Evolutionary conservation across 2,888 invertebrate species (phyloP), one percentile per base, ranked within the genome.

Genomic region (Drosophila mayaguana): DNA sequence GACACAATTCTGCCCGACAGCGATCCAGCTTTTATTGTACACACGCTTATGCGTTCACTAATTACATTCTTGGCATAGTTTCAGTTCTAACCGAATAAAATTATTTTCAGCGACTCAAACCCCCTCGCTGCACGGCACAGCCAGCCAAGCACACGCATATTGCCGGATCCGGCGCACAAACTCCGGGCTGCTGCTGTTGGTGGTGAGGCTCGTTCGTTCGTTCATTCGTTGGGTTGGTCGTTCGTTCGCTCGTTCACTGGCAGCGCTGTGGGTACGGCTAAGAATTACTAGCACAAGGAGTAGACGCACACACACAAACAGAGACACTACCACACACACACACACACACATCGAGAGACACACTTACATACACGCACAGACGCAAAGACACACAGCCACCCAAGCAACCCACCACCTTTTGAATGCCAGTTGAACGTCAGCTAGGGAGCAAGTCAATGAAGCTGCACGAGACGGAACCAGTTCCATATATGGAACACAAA

Each of bases 31-130:
- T 76, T 76, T 79, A 80, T 81, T 76, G 79, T 84, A 82, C 76
- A 79, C 79, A 79, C 74, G 81, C 76, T 83, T 74, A 81, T 81
- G 81, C 91, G 90, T 85, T 96, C 96, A 96, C 97, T 97, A 97
- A 97, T 97, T 97, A 97, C 97, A 97, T 97, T 97, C 97, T 96
- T 97, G 96, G 96, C 97, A 97, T 97, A 97, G 97, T 97, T 97
- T 96, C 96, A 90, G 95, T 95, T 95, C 95, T 86, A 88, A 88
- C 87, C 88, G 84, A 86, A 88, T 88, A 87, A 88, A 88, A 88
- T 88, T 88, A 88, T 88, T 86, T 84, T 82, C 81, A 88, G 79
- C 83, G 79, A 75, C 84, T 80, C 80, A 83, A 81, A 72, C 72
- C 74, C 57, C 61, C 22, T 18, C 22, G 38, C 38, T 38, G n/a